Evolutionary conservation across 2,797 vertebrate species (phyloP).

Genomic region (Rhabdomys pumilio): DNA sequence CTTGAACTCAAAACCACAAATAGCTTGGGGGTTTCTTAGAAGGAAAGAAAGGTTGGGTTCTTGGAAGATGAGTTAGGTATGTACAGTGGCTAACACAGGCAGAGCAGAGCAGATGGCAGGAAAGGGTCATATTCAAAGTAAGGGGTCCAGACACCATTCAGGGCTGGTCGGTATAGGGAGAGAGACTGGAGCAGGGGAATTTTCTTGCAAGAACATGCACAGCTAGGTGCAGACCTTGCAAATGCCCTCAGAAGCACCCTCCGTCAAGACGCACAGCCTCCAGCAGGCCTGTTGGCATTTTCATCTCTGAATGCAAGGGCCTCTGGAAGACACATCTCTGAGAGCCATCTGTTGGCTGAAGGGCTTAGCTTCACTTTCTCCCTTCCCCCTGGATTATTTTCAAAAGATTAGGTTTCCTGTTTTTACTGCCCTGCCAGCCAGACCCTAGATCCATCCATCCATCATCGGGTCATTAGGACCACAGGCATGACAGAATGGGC

Average conservation of each 20-base stretch:
- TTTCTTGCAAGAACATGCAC: background rate
- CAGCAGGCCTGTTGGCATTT: background rate
- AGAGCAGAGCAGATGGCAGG: background rate
- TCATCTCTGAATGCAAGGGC: background rate
- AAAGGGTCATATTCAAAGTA: background rate
- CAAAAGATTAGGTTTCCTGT: constrained; percentile 87
- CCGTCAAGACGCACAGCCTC: background rate
- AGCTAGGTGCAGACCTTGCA: background rate
- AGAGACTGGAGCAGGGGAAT: background rate
- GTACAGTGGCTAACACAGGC: background rate
- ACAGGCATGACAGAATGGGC: constrained; percentile 67
- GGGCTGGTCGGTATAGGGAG: background rate
- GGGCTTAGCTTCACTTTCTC: constrained; percentile 60
- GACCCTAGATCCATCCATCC: constrained; percentile 67
- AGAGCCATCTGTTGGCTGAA: constrained; percentile 56
- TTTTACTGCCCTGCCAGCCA: constrained; percentile 84
- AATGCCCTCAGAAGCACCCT: background rate
- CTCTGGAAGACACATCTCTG: background rate
- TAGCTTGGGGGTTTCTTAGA: background rate
- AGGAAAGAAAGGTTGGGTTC: background rate
- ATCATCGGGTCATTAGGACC: constrained; percentile 73
- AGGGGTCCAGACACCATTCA: background rate
- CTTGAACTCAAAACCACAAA: background rate
- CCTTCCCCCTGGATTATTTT: constrained; percentile 84
- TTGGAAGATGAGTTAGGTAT: background rate